phyloP scores from a whole-genome alignment of 2,113 vertebrate species.

The Xiphophorus hellerii region DNA sequence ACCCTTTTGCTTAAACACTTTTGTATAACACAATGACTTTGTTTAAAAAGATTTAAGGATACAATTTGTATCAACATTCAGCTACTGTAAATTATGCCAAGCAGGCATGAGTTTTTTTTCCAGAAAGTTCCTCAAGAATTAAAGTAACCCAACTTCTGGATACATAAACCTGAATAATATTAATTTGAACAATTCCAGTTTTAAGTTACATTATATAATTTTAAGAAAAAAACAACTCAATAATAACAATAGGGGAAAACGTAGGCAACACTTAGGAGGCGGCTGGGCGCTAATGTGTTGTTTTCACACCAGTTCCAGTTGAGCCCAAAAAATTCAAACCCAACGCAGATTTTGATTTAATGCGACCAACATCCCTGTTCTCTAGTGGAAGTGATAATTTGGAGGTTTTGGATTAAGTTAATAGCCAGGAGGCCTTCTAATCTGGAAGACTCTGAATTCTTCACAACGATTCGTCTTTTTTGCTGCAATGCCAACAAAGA shows the following conservation, averaged over 20 bases:
- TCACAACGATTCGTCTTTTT: no score
- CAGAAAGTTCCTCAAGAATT: slow-evolving; percentile 24
- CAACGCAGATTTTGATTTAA: not conserved
- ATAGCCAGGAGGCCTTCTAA: not conserved
- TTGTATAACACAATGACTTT: slow-evolving; percentile 85
- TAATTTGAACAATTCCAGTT: slow-evolving; percentile 13
- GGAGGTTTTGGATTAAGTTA: not conserved
- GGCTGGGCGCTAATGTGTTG: no score
- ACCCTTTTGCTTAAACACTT: slow-evolving; percentile 59
- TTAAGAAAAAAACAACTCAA: not conserved
- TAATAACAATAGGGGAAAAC: not conserved
- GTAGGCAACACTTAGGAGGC: no score
- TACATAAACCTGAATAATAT: slow-evolving; percentile 1
- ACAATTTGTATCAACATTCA: slow-evolving; percentile 99
- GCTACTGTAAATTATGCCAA: slow-evolving; percentile 57
- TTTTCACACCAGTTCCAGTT: no score
- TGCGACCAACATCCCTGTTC: not conserved
- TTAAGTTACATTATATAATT: slow-evolving; percentile 4
- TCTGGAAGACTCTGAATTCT: not conserved
- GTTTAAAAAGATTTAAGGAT: slow-evolving; percentile 84
- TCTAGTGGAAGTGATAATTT: not conserved
- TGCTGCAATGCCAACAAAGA: no score
- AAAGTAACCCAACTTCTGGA: slow-evolving; percentile 25
- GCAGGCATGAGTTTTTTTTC: slow-evolving; percentile 38
- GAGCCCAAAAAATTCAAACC: not conserved